A percentile compares a stretch with the other conserved stretches of the same genome.
These are phyloP conservation scores for Tenthredo distinguenda DNA, from an alignment of 2,888 invertebrate genomes.

Conservation along the genomic window DNA sequence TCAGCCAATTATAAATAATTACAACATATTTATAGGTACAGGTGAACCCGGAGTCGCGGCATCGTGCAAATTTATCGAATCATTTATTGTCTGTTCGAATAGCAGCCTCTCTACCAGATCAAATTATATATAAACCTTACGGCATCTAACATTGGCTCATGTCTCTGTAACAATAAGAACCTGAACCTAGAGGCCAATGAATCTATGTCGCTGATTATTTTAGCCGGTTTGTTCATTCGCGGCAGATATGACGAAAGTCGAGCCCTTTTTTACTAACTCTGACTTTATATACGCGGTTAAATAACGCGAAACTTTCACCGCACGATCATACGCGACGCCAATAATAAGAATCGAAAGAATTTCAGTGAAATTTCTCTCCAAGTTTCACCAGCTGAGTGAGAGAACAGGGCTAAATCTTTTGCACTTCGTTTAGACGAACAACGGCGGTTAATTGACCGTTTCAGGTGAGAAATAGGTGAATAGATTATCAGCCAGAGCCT, in stretches of 20 bases:
- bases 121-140: conserved; percentile 28
- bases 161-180: neutral
- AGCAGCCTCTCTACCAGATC: neutral
- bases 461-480: neutral
- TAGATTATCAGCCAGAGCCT: neutral
- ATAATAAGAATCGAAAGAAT: neutral
- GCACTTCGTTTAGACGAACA: neutral
- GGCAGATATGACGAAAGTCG: neutral
- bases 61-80: conserved; percentile 42
- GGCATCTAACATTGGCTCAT: neutral
- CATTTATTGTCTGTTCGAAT: conserved; percentile 29
- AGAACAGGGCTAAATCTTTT: neutral
- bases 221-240: neutral
- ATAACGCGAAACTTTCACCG: conserved; percentile 1
- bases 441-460: neutral
- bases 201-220: neutral
- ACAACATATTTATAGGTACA: conserved; percentile 42
- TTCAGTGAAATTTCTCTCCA: neutral
- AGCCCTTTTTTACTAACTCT: neutral
- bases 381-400: neutral
- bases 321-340: neutral
- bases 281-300: no score
- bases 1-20: conserved; percentile 47
- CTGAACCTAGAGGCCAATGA: neutral
- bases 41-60: conserved; percentile 25